Base-by-base conservation (phyloP, 2,888 invertebrate species). In the Crematogaster levior region DNA sequence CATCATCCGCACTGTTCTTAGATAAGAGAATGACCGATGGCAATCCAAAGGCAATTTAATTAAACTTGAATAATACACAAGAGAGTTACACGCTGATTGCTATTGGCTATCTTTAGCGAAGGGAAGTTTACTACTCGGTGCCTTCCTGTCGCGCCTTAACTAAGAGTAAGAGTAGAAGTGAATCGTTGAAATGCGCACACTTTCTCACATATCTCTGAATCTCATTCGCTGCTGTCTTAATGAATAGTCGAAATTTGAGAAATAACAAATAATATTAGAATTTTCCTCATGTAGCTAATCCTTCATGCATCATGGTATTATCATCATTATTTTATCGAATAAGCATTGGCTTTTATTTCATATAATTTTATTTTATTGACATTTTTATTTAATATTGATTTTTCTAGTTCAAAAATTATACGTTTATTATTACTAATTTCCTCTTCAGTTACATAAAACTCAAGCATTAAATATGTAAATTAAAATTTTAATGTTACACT, bases 31-130 rank as follows among this genome's bases (percentile, higher is more conserved):
- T 77, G 40, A 53, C 21, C 21, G 30, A 24, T 56, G 5, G 63
- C 43, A 65, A 82, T 80, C 30, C 63, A 24, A 81, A 87, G 81
- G 73, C 84, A 87, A 92, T 90, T 92, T 92, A 92, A 92, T 92
- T 92, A 90, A 91, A 86, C 81, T 85, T 89, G 88, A 87, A 88
- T 90, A 91, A 91, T 90, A 84, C 84, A 79, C 75, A 61, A 82
- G 86, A 84, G 82, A 79, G 77, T 46, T 68, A 65, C 61, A 46
- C 84, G 82, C 72, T 89, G 89, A 92, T 92, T 91, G 88, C 84
- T 86, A 82, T 37, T 46, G 51, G 66, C 68, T 61, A 81, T 83
- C 81, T 53, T 53, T 40, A 65, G 60, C 70, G 82, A 21, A n/a
- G 74, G 85, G 80, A 82, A 80, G 72, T 88, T 88, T 85, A 74